Evolutionary conservation across 2,113 vertebrate genomes (phyloP), one percentile per base, ranked within the genome.

Genomic region (Clinocottus analis): DNA sequence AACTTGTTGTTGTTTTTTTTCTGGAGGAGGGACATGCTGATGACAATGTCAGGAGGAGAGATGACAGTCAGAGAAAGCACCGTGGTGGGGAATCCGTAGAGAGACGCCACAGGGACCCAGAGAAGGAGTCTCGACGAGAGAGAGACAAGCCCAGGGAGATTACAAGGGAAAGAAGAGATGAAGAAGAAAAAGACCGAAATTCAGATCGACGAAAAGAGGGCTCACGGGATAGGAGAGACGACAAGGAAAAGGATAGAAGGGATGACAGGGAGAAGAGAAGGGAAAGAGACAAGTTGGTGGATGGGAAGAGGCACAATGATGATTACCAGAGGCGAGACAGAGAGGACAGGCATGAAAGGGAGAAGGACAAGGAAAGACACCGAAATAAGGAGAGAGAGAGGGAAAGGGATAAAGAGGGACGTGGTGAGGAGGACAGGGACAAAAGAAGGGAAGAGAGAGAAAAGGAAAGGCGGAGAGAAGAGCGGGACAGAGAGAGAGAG

Each of bases 211-310:
- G 70, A 77, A 90, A 85, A 93, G 90, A 90, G 90, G 93, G 51
- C 60, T 92, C 85, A 29, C 16, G 0, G 53, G 81, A 37, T 21
- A 75, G 78, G 66, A 88, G 80, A 75, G 23, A 29, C 0, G 80
- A 83, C 5, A 83, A 51, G 17, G 83, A 84, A 55, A 86, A 86
- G 53, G 89, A 92, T 33, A 92, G 56, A 77, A 90, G 86, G 83
- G 92, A 56, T 19, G 86, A 88, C 45, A 90, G 86, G 47, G 93
- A 94, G 62, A 89, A 85, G 88, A 85, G 91, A 92, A 49, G 87
- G 63, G 72, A 45, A 0, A 85, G 69, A 49, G 93, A 84, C 55
- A 93, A 66, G 82, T 82, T 25, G 21, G 35, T 49, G 16, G 86
- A 80, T 33, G 77, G 17, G 29, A 67, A 90, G 21, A 91, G 75